Evolutionary conservation across 2,888 invertebrate genomes (phyloP).

Genomic region (Leptopilina myrica): DNA sequence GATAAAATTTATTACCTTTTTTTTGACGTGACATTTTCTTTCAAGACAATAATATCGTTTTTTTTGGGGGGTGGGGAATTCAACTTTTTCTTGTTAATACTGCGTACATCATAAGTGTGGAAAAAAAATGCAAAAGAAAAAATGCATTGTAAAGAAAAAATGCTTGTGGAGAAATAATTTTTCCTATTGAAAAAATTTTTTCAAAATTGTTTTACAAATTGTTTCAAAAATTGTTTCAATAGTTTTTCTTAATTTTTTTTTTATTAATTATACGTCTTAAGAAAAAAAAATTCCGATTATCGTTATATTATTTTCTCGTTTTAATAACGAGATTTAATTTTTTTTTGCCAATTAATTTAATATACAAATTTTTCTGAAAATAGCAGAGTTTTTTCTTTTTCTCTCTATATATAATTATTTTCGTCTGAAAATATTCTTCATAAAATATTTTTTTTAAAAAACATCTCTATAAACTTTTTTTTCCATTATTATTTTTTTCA

Average conservation of each 20-base stretch:
- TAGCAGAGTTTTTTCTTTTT: background rate
- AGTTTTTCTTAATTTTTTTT: background rate
- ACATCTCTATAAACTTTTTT: background rate
- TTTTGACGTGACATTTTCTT: background rate
- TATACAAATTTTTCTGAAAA: slow-evolving; percentile 9
- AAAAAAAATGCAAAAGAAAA: slow-evolving; percentile 28
- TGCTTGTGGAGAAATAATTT: slow-evolving; percentile 3
- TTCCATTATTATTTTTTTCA: no score
- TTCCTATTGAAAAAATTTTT: no score
- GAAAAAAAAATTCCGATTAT: no score
- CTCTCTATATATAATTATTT: background rate
- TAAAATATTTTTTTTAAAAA: background rate
- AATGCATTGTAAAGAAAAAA: slow-evolving; percentile 29
- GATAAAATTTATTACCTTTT: background rate
- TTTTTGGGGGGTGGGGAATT: background rate
- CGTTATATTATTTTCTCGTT: no score
- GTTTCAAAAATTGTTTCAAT: background rate
- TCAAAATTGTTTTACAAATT: background rate
- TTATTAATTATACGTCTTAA: no score
- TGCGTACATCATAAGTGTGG: background rate
- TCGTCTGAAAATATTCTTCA: background rate
- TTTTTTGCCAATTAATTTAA: background rate
- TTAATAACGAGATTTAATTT: no score
- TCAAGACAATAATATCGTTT: background rate
- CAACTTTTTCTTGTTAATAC: slow-evolving; percentile 18